Evolutionary conservation across 2,113 vertebrate species (phyloP), one percentile per base, ranked within the genome.

Genomic region (Microcebus ravelobensis): DNA sequence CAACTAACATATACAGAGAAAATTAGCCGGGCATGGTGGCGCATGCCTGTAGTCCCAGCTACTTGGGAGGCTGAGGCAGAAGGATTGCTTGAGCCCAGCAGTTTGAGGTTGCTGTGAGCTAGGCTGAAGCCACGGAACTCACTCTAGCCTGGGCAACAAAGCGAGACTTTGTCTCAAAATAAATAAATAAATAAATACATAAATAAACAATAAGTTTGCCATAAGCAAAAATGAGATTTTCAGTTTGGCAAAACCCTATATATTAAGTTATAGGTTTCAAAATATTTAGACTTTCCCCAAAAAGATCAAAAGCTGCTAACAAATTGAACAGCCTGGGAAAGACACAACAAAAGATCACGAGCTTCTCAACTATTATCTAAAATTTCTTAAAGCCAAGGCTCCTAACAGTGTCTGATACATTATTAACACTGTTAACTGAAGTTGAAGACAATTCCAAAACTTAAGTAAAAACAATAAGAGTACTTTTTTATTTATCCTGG

Each of bases 261-360:
- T 73, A 86, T 87, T 87, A 95, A 85, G 18, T 63, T 61, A 70
- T 52, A 25, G 59, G 50, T 79, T 91, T 34, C 27, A 87, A 86
- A 55, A 73, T 31, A 39, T 65, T 68, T 57, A 20, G 20, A 55
- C n/a, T 73, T 65, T 86, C 55, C 8, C 34, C 34, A 90, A 42
- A 9, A 77, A 68, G 59, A 90, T 68, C 70, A 71, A 27, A 91
- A 80, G 73, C 50, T 71, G 42, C 52, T 57, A 70, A 65, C 31
- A 87, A 86, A 36, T 65, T 63, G 29, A 86, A n/a, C 21, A 79
- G 36, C 23, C 55, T 48, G 87, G 80, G 76, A 97, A 76, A 98
- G 68, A 92, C 42, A 73, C 23, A 12, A 63, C 61, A 73, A 73
- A 45, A 45, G 70, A 73, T 25, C 70, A 73, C 14, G 21, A 25